Evolutionary conservation across 2,888 invertebrate species (phyloP), one percentile per base, ranked within the genome.

Genomic region (Biston betularia): DNA sequence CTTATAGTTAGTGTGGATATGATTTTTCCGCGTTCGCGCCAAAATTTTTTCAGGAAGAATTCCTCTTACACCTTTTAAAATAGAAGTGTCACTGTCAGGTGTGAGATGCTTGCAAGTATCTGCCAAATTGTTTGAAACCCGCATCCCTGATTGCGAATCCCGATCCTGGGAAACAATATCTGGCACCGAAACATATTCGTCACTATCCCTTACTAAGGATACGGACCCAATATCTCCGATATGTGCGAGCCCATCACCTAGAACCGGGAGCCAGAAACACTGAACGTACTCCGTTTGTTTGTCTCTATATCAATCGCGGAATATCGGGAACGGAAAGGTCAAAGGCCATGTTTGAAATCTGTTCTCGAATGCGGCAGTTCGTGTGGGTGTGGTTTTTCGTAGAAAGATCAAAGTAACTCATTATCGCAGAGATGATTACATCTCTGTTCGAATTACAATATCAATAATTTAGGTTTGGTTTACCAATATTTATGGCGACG

Each of bases 151-250:
- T 58, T 58, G 42, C 40, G 33, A 34, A 24, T 24, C 24, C 12
- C 56, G 49, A 49, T 49, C 38, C 49, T 58, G 1, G 6, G 58
- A 48, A 58, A 58, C 58, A 58, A 58, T 58, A 15, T 49, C 33
- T 49, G 42, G 49, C n/a, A 49, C 40, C 38, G 38, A 15, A 49
- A 49, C 49, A 49, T 58, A 58, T 49, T 42, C 58, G 33, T 54
- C 58, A 49, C 58, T 49, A 58, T 49, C 58, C 58, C 58, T 58
- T 38, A 58, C 40, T 58, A 48, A 58, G 58, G 58, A 12, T 49
- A 49, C 58, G 10, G 58, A n/a, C 42, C n/a, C 58, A 24, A 58
- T 50, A 49, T 58, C 49, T 42, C 48, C 46, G 12, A 45, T n/a
- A 42, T 49, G 40, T 49, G 40, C 33, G 33, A 9, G 33, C 1